Percentiles rank a stretch among this genome's conserved stretches.
Evolutionary conservation across 2,888 invertebrate genomes (phyloP).

Genomic region (Meghimatium bilineatum): DNA sequence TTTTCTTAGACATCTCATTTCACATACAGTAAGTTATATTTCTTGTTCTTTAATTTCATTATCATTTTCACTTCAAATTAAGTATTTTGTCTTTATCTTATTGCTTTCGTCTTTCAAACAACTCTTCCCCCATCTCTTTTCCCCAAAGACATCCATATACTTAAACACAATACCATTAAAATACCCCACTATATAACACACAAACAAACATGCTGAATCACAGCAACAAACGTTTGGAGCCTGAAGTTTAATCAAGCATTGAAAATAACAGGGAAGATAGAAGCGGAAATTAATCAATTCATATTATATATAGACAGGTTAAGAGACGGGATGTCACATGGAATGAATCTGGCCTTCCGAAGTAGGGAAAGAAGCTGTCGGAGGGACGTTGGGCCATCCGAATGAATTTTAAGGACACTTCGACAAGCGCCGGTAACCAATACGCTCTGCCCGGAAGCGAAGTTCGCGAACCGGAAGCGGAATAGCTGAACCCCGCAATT

Average conservation of each 20-base stretch:
- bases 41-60: too few relatives aligned
- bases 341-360: constrained; percentile 45
- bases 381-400: constrained; percentile 33
- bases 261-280: constrained; percentile 4
- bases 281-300: constrained; percentile 45
- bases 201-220: neutral
- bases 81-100: too few relatives aligned
- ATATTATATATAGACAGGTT: constrained; percentile 40
- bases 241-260: constrained; percentile 10
- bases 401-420: constrained; percentile 47
- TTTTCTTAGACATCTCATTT: too few relatives aligned
- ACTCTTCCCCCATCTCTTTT: too few relatives aligned
- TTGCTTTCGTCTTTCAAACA: too few relatives aligned
- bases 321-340: constrained; percentile 33
- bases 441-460: constrained; percentile 51
- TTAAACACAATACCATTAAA: neutral
- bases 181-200: neutral
- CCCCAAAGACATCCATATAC: neutral
- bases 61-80: too few relatives aligned
- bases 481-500: constrained; percentile 48
- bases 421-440: constrained; percentile 53
- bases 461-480: constrained; percentile 47
- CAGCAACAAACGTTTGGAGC: neutral
- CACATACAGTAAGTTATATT: too few relatives aligned
- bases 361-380: constrained; percentile 39